A percentile compares a stretch with the other conserved stretches of the same genome.
Conservation (phyloP, 1,140 invertebrate genomes). For the Lineus longissimus region DNA sequence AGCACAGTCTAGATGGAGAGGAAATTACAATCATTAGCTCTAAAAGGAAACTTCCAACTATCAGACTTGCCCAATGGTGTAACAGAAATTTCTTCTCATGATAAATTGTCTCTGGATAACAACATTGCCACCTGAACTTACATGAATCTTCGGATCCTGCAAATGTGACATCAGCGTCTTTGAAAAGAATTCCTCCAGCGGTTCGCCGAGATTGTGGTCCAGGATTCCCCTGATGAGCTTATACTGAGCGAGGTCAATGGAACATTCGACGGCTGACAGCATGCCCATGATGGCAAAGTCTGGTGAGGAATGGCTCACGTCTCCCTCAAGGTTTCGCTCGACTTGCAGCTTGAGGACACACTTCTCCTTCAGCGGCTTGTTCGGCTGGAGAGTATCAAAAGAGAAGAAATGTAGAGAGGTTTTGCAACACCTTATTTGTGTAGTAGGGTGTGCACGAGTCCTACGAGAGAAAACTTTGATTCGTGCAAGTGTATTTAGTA, state of each 20-base stretch:
- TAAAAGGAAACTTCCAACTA: no score
- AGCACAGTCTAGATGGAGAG: slow-evolving; percentile 47
- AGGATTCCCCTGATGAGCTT: slow-evolving; percentile 82
- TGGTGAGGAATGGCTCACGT: slow-evolving; percentile 68
- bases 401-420: background rate
- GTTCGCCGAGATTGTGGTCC: slow-evolving; percentile 88
- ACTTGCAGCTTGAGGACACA: slow-evolving; percentile 75
- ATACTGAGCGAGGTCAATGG: slow-evolving; percentile 82
- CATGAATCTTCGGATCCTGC: slow-evolving; percentile 46
- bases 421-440: background rate
- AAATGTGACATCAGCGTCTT: slow-evolving; percentile 44
- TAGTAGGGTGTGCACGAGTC: background rate
- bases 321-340: slow-evolving; percentile 77
- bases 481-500: no score
- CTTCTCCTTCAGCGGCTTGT: slow-evolving; percentile 68
- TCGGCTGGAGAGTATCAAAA: slow-evolving; percentile 34
- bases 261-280: slow-evolving; percentile 77
- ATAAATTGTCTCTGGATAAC: background rate
- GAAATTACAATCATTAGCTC: slow-evolving; percentile 9
- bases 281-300: slow-evolving; percentile 82
- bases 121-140: no score
- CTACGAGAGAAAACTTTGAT: no score
- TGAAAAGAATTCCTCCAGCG: slow-evolving; percentile 65
- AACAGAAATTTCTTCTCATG: no score
- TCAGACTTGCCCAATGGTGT: background rate